phyloP scores from a whole-genome alignment of 2,888 invertebrate genomes.

The Harpalus rufipes region DNA sequence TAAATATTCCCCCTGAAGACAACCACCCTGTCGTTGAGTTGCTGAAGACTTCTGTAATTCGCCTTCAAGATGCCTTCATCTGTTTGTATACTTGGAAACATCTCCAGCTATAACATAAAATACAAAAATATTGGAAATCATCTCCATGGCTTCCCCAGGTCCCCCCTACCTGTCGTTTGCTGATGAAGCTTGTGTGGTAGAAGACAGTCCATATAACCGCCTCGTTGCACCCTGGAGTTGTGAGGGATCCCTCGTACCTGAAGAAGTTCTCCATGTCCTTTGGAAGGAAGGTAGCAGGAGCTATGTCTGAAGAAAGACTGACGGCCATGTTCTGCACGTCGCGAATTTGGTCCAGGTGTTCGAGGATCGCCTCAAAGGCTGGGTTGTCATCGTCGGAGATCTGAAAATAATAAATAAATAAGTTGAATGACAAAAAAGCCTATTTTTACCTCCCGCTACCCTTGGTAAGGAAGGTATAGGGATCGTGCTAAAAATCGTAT shows the following conservation, averaged over 20 bases:
- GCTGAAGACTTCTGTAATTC: conserved; percentile 78
- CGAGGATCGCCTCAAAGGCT: conserved; percentile 73
- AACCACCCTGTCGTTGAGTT: conserved; percentile 74
- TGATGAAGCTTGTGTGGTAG: conserved; percentile 79
- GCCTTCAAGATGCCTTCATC: conserved; percentile 73
- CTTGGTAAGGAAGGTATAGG: too few relatives aligned
- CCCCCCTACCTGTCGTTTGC: conserved; percentile 69
- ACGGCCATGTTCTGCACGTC: conserved; percentile 7
- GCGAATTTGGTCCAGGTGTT: conserved; percentile 4
- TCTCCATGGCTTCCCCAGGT: too few relatives aligned
- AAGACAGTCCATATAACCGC: conserved; percentile 87
- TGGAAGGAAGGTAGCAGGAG: conserved; percentile 79
- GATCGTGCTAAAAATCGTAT: too few relatives aligned
- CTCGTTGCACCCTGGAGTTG: conserved; percentile 87
- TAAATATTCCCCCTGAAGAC: conserved; percentile 22
- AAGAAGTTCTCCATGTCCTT: conserved; percentile 79
- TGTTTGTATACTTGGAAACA: conserved; percentile 62
- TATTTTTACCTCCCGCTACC: too few relatives aligned
- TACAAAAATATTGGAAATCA: too few relatives aligned
- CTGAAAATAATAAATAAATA: conserved; percentile 69
- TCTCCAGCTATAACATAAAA: conserved; percentile 31
- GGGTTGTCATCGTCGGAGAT: conserved; percentile 74
- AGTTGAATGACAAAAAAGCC: too few relatives aligned
- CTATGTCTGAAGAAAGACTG: conserved; percentile 65
- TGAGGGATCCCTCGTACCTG: conserved; percentile 86